phyloP scores from a whole-genome alignment of 2,113 vertebrate species.

The Chloropsis cyanopogon region DNA sequence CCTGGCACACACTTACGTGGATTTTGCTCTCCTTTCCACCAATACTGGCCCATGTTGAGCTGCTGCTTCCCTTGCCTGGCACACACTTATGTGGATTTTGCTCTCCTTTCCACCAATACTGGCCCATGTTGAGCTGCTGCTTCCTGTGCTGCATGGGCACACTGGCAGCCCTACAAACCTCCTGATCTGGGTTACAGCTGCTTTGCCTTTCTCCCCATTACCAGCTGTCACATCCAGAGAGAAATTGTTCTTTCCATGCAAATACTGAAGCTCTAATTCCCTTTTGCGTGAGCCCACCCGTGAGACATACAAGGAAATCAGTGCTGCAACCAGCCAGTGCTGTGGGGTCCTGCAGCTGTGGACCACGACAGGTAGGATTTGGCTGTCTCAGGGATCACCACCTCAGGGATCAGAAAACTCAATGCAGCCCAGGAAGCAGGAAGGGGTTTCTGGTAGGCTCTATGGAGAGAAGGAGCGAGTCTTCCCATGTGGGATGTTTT shows the following conservation, averaged over 20 bases:
- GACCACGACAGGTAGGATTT: neutral
- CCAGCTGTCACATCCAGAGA: neutral
- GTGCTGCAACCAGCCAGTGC: neutral
- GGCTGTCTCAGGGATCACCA: neutral
- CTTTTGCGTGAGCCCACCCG: neutral
- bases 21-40: neutral
- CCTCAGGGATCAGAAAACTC: neutral
- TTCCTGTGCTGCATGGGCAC: neutral
- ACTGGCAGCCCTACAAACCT: neutral
- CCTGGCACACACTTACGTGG: fast-evolving
- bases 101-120: neutral
- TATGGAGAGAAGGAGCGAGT: neutral
- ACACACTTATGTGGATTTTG: neutral
- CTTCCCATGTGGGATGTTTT: fast-evolving
- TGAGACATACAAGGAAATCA: neutral
- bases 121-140: neutral
- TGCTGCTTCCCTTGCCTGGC: neutral
- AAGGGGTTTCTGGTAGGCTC: neutral
- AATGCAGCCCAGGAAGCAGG: neutral
- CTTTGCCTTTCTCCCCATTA: neutral
- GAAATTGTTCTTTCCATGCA: neutral
- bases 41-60: neutral
- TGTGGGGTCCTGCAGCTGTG: neutral
- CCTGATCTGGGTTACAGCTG: neutral
- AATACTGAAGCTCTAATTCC: neutral